phyloP scores from a whole-genome alignment of 2,113 vertebrate species.

The Narcine bancroftii region DNA sequence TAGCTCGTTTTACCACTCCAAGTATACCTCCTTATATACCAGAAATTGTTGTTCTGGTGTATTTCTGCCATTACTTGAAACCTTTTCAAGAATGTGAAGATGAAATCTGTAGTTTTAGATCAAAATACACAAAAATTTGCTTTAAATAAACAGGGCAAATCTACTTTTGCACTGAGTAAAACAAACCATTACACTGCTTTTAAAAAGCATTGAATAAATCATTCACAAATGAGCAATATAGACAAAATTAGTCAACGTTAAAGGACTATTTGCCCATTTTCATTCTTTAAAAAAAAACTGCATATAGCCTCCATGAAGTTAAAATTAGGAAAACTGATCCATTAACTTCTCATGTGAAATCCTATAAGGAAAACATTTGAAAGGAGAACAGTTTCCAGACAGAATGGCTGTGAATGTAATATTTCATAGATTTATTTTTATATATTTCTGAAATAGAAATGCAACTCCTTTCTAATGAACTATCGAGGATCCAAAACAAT shows the following conservation, averaged over 20 bases:
- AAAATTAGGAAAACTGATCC: background rate
- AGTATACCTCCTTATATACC: background rate
- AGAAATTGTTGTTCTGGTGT: background rate
- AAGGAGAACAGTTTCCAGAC: background rate
- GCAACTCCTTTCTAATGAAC: background rate
- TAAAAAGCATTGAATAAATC: background rate
- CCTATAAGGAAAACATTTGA: background rate
- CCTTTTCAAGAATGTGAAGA: background rate
- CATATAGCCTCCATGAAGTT: background rate
- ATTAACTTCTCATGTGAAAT: background rate
- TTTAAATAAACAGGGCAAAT: conserved; percentile 24
- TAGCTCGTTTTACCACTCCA: background rate
- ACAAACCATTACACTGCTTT: background rate
- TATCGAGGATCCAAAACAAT: no score
- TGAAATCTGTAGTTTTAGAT: background rate
- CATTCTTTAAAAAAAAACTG: background rate
- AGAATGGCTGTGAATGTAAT: background rate
- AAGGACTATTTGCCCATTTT: background rate
- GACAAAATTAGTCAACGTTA: background rate
- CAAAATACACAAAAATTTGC: background rate
- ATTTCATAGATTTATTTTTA: background rate
- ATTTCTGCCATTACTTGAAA: background rate
- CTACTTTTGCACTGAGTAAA: background rate
- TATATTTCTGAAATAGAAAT: background rate
- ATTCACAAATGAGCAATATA: background rate